A percentile compares a stretch with the other conserved stretches of the same genome.
phyloP scores from a whole-genome alignment of 2,888 invertebrate genomes.

The Malthinus seriepunctatus region DNA sequence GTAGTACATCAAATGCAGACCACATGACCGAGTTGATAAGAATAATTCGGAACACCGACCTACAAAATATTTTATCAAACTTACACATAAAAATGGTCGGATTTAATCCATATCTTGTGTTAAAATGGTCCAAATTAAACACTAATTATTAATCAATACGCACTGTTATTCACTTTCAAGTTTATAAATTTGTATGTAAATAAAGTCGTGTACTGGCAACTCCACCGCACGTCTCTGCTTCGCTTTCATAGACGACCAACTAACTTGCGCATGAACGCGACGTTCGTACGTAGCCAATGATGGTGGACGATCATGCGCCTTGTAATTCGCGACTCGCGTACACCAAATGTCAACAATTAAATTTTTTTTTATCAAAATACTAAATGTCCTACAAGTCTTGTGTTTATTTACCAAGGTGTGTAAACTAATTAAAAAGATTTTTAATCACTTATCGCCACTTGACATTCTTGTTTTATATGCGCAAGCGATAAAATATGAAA shows the following conservation, averaged over 20 bases:
- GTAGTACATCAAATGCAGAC: conserved; percentile 7
- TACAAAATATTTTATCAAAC: conserved; percentile 38
- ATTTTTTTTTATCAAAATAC: conserved; percentile 21
- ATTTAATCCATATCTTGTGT: conserved; percentile 27
- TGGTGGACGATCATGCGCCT: conserved; percentile 46
- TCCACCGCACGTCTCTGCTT: conserved; percentile 30
- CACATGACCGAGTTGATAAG: conserved; percentile 46
- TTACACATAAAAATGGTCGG: conserved; percentile 28
- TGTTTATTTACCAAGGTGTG: too few species aligned
- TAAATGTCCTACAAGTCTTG: background rate
- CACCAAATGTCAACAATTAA: conserved; percentile 34
- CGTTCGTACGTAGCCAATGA: conserved; percentile 44
- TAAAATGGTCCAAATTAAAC: conserved; percentile 12
- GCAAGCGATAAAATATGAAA: too few species aligned
- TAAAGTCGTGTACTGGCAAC: conserved; percentile 30
- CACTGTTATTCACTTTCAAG: conserved; percentile 27
- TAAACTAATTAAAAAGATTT: too few species aligned
- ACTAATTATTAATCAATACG: conserved; percentile 18
- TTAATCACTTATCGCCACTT: too few species aligned
- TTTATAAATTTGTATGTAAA: conserved; percentile 25
- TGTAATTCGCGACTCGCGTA: conserved; percentile 17
- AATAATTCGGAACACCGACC: conserved; percentile 40
- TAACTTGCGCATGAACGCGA: conserved; percentile 58
- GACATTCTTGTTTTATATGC: too few species aligned
- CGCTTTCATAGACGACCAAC: conserved; percentile 34